These are phyloP conservation scores for Campoletis sonorensis DNA, from an alignment of 1,140 invertebrate genomes.

Conservation along the genomic window DNA sequence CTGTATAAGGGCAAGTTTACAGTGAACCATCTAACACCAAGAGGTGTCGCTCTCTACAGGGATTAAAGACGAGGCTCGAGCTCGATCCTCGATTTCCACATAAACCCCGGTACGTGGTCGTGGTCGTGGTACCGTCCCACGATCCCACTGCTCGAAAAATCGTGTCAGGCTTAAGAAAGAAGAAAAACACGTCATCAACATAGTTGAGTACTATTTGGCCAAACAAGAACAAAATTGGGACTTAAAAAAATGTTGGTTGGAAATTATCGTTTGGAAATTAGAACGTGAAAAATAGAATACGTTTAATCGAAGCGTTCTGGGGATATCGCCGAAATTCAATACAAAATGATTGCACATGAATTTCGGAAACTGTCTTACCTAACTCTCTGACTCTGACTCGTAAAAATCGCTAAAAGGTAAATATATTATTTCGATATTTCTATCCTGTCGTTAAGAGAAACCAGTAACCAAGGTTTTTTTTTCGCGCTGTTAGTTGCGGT, in stretches of 20 bases:
- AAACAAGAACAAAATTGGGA: constrained; percentile 34
- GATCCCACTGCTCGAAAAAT: neutral
- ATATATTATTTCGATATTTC: constrained; percentile 15
- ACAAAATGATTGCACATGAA: constrained; percentile 47
- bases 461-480: neutral
- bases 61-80: neutral
- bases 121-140: too few species aligned
- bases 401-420: neutral
- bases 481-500: too few species aligned
- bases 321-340: constrained; percentile 39
- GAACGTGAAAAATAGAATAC: neutral
- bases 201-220: constrained; percentile 43
- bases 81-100: neutral
- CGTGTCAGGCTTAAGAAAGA: constrained; percentile 1
- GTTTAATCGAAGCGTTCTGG: neutral
- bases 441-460: neutral
- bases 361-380: constrained; percentile 55
- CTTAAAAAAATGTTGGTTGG: constrained; percentile 26
- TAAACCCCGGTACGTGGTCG: constrained; percentile 7
- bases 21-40: neutral
- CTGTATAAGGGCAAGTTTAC: neutral
- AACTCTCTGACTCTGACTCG: constrained; percentile 38
- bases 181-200: constrained; percentile 55
- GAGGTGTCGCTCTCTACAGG: neutral
- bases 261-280: constrained; percentile 10